These are phyloP conservation scores for Tolmerus cingulatus DNA, from an alignment of 2,888 invertebrate species.

Conservation along the genomic window DNA sequence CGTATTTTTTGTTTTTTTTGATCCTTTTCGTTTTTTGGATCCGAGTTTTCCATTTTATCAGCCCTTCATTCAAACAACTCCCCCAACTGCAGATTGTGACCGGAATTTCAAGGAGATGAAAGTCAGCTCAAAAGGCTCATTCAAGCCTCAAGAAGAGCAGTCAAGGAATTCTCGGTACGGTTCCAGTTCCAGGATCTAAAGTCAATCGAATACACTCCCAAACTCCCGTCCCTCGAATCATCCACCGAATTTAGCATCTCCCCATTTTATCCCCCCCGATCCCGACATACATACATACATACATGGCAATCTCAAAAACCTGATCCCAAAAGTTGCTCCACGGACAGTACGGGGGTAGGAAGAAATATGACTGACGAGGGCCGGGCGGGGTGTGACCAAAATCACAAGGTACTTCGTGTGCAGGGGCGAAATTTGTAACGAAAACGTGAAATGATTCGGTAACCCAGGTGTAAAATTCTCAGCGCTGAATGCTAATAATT, in stretches of 20 bases:
- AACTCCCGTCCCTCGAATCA: neutral
- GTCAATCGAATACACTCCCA: neutral
- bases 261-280: neutral
- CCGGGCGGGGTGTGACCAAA: neutral
- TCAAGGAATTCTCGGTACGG: neutral
- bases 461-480: conserved; percentile 42
- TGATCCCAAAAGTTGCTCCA: neutral
- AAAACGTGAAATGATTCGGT: conserved; percentile 40
- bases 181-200: neutral
- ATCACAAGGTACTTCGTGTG: conserved; percentile 22
- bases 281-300: neutral
- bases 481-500: conserved; percentile 37
- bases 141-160: neutral
- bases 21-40: no score
- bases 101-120: conserved; percentile 30
- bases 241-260: neutral
- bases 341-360: neutral
- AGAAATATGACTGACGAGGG: neutral
- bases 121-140: neutral
- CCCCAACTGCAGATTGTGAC: conserved; percentile 31
- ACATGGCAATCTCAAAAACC: neutral
- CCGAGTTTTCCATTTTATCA: conserved; percentile 34
- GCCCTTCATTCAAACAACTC: conserved; percentile 30
- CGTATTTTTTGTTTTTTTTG: neutral
- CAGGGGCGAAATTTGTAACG: conserved; percentile 29